Evolutionary conservation across 2,113 vertebrate species (phyloP).

Genomic region (Tetrao urogallus): DNA sequence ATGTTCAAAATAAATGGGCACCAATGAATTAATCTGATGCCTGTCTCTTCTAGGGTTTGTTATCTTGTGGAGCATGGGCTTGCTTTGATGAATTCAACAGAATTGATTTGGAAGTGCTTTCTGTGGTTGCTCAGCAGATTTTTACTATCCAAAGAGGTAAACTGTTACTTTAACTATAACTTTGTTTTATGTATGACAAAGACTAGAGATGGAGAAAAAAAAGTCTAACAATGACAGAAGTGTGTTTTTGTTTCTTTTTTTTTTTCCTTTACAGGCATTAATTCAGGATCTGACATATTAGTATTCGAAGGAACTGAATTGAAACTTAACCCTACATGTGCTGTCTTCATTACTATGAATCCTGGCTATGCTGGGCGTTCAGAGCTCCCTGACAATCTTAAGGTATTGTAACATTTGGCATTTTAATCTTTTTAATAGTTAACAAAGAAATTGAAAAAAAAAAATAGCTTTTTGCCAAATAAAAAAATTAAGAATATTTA

Average conservation of each 20-base stretch:
- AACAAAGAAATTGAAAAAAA: neutral
- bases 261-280: slow-evolving; percentile 80
- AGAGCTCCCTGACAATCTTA: slow-evolving; percentile 92
- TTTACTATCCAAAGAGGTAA: slow-evolving; percentile 95
- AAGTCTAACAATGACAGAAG: neutral
- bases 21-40: slow-evolving; percentile 9
- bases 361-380: slow-evolving; percentile 92
- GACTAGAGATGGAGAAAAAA: neutral
- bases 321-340: slow-evolving; percentile 88
- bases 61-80: slow-evolving; percentile 92
- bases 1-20: neutral
- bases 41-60: slow-evolving; percentile 79
- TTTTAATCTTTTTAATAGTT: neutral
- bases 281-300: slow-evolving; percentile 79
- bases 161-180: neutral
- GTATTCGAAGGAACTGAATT: slow-evolving; percentile 91
- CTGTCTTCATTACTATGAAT: slow-evolving; percentile 95
- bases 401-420: slow-evolving; percentile 72
- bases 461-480: neutral
- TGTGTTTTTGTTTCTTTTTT: neutral
- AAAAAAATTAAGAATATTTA: neutral
- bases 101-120: slow-evolving; percentile 93
- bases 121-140: slow-evolving; percentile 94
- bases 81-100: slow-evolving; percentile 97
- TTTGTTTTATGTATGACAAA: neutral